These are phyloP conservation scores for Erebia palarica DNA, from an alignment of 2,888 invertebrate genomes.

Conservation along the genomic window DNA sequence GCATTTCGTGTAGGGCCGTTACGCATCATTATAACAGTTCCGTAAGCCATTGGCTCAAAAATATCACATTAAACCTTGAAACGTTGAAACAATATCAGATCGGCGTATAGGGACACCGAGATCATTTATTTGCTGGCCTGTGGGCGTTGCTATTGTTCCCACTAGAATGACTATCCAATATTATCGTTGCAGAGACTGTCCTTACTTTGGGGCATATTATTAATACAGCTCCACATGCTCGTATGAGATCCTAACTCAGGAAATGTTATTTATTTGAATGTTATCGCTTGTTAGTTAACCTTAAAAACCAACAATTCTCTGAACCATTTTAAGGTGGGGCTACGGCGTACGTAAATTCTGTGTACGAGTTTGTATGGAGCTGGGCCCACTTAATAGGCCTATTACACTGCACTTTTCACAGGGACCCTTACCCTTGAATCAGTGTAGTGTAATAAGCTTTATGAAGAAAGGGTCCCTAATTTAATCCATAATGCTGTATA, in stretches of 20 bases:
- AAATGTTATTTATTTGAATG: not conserved
- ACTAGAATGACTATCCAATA: slow-evolving; percentile 24
- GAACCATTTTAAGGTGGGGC: no score
- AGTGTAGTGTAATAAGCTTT: no score
- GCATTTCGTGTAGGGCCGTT: not conserved
- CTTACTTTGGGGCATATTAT: not conserved
- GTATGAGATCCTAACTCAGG: not conserved
- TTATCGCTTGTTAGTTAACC: not conserved
- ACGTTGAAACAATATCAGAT: slow-evolving; percentile 35
- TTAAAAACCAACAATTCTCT: no score
- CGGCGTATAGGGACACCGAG: slow-evolving; percentile 40
- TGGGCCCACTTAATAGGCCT: no score
- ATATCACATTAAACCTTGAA: slow-evolving; percentile 31
- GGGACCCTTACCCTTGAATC: no score
- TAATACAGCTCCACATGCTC: not conserved
- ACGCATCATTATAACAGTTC: slow-evolving; percentile 17
- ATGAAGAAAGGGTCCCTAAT: no score
- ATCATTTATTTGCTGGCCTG: slow-evolving; percentile 56
- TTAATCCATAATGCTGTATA: no score
- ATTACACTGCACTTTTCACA: no score
- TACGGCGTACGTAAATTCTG: no score
- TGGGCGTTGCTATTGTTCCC: slow-evolving; percentile 61
- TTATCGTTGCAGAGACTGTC: slow-evolving; percentile 12
- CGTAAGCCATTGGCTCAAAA: slow-evolving; percentile 29
- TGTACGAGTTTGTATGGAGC: no score